Evolutionary conservation across 2,113 vertebrate species (phyloP), one percentile per base, ranked within the genome.

Genomic region (Peucedramus taeniatus): DNA sequence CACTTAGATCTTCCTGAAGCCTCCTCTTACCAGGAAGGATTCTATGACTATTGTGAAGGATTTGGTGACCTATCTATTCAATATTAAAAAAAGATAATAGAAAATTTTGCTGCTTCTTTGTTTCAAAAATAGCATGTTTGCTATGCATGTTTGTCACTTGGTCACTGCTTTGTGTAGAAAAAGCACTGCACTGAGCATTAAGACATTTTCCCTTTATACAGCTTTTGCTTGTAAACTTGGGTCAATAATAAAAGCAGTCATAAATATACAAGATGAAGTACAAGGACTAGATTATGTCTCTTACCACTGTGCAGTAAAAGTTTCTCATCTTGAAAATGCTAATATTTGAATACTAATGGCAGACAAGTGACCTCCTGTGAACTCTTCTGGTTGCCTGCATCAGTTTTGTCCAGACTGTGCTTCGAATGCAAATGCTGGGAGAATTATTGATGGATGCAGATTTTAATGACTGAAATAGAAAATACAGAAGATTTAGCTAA

Each of bases 1-100:
- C 79, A 83, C 64, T 92, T 74, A 60, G 51, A 86, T 92, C 49
- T 92, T 93, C 71, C 72, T 63, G 64, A 93, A 95, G n/a, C 65
- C 51, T 86, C 51, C 35, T 74, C 83, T 94, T 33, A 71, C 31
- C 37, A 60, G 53, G 37, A 94, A 92, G 65, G 74, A 70, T 92
- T 89, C 56, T 75, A 5, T 27, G 1, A 60, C 72, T 92, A 35
- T 89, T 78, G 89, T 37, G 76, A 71, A 87, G 88, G 88, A 92
- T 92, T 93, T 96, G n/a, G 74, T 65, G 54, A 53, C 71, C 66
- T 69, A 30, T 37, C 37, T 79, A 27, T 66, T 88, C 64, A 47
- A 74, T 83, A 93, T 60, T 66, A 88, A 71, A 44, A 37, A 69
- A 56, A 65, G 9, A 42, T 35, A 54, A 19, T 22, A 37, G 60